phyloP scores from a whole-genome alignment of 1,140 invertebrate genomes.

The Drosophila bocqueti region DNA sequence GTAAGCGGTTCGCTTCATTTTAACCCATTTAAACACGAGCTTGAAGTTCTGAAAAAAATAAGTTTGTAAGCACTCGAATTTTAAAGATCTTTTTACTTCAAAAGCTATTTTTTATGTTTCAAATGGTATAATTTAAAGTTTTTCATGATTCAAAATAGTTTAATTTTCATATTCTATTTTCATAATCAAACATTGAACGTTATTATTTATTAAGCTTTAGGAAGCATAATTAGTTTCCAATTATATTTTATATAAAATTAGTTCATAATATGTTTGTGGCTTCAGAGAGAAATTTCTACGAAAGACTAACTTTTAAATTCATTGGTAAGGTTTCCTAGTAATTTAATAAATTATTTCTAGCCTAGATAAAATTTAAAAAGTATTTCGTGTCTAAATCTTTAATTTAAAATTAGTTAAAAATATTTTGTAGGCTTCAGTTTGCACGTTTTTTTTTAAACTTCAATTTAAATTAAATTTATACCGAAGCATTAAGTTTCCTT shows the following conservation, averaged over 20 bases:
- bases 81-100: not conserved
- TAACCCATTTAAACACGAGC: slow-evolving; percentile 5
- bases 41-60: not conserved
- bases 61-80: not conserved
- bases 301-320: not conserved
- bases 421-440: too few relatives aligned
- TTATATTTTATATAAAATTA: too few relatives aligned
- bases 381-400: not conserved
- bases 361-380: not conserved
- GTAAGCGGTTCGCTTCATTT: slow-evolving; percentile 46
- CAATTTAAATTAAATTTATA: not conserved
- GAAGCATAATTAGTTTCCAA: too few relatives aligned
- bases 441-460: not conserved
- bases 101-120: not conserved
- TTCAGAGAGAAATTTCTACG: not conserved
- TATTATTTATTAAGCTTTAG: too few relatives aligned
- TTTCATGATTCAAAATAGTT: not conserved
- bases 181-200: not conserved
- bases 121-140: not conserved
- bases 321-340: not conserved
- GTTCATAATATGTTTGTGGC: not conserved
- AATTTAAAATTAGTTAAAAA: not conserved
- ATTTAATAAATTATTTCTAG: too few relatives aligned
- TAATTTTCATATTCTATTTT: not conserved
- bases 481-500: too few relatives aligned